phyloP scores from a whole-genome alignment of 2,797 vertebrate genomes.

The Melanotaenia trifasciata region DNA sequence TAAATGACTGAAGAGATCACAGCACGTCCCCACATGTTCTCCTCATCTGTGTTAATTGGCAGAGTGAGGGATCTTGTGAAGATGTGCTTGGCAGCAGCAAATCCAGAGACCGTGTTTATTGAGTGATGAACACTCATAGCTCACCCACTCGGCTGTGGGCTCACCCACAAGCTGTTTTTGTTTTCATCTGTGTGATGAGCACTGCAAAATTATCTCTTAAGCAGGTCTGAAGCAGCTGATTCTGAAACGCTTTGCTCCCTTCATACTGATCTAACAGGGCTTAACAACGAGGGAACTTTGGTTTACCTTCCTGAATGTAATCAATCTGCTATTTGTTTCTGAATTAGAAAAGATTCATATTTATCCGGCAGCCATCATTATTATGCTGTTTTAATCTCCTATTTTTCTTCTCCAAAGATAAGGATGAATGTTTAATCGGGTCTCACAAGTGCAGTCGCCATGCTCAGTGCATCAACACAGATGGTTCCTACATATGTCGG shows the following conservation, averaged over 20 bases:
- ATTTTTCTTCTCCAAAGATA: conserved; percentile 62
- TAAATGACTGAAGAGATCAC: conserved; percentile 62
- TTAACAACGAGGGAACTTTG: conserved; percentile 15
- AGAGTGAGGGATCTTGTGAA: conserved; percentile 65
- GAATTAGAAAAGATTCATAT: background rate
- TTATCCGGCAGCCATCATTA: background rate
- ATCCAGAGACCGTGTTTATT: conserved; percentile 72
- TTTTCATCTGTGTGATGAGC: conserved; percentile 66
- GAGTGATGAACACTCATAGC: conserved; percentile 69
- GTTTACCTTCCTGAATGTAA: background rate
- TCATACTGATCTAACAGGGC: background rate
- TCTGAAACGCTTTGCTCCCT: conserved; percentile 23
- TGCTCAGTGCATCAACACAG: conserved; percentile 78
- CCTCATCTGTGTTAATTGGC: conserved; percentile 71
- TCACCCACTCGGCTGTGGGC: conserved; percentile 77
- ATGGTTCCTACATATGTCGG: conserved; percentile 78
- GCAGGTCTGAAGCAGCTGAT: conserved; percentile 50
- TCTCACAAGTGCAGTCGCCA: conserved; percentile 76
- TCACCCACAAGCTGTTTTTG: conserved; percentile 67
- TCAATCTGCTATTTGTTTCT: background rate
- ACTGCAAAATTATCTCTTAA: conserved; percentile 59
- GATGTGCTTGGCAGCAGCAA: conserved; percentile 72
- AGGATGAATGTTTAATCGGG: conserved; percentile 79
- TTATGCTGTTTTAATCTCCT: background rate
- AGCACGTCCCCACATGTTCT: conserved; percentile 69